These are phyloP conservation scores for Anser cygnoides DNA, from an alignment of 2,113 vertebrate species.

Conservation along the genomic window DNA sequence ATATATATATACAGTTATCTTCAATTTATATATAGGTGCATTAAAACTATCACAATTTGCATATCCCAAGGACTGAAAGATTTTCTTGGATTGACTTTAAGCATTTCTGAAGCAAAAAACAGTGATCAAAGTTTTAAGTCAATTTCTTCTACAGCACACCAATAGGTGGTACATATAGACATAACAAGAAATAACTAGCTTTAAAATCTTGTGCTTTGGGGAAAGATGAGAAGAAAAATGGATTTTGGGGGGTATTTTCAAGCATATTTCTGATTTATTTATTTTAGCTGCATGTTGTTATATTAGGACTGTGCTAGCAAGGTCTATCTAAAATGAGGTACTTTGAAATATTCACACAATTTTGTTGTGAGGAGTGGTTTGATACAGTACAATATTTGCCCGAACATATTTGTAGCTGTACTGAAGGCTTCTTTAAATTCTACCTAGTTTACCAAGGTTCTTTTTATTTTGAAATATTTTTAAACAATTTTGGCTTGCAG, in stretches of 20 bases:
- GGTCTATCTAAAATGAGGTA: not conserved
- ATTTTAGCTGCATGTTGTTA: not conserved
- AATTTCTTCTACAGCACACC: not conserved
- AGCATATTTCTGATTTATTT: not conserved
- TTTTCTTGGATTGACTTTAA: not conserved
- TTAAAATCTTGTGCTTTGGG: not conserved
- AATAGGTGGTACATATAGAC: not conserved
- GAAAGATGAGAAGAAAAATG: not conserved
- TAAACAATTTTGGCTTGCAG: not conserved
- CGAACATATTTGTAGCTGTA: not conserved
- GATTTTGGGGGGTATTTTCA: not conserved
- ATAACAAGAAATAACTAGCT: not conserved
- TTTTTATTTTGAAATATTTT: not conserved
- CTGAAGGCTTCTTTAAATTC: not conserved
- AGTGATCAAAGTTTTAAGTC: not conserved
- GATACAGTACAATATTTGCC: not conserved
- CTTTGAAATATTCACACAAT: not conserved
- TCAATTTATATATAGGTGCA: not conserved
- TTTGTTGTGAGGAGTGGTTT: rapidly evolving
- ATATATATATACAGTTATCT: not conserved
- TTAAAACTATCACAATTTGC: not conserved
- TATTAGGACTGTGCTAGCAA: not conserved
- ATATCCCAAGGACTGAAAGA: not conserved
- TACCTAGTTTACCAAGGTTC: not conserved
- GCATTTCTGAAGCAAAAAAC: not conserved